phyloP scores from a whole-genome alignment of 2,888 invertebrate genomes.

The Agriopis marginaria region DNA sequence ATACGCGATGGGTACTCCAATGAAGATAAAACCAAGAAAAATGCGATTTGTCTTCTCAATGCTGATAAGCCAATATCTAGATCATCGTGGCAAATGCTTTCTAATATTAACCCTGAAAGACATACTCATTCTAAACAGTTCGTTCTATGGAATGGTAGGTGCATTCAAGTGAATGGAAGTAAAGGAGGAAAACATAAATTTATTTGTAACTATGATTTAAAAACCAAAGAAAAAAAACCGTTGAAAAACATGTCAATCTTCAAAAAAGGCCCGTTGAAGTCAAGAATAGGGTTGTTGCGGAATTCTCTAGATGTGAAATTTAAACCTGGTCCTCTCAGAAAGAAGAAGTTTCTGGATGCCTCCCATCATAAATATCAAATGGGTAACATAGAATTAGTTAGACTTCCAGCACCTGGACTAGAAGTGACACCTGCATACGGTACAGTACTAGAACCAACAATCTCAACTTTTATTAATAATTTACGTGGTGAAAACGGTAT shows the following conservation, averaged over 20 bases:
- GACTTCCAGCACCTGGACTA: constrained; percentile 81
- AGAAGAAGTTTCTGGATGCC: constrained; percentile 76
- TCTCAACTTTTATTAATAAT: constrained; percentile 73
- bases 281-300: constrained; percentile 62
- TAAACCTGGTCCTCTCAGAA: constrained; percentile 85
- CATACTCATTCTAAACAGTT: constrained; percentile 64
- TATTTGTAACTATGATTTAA: constrained; percentile 65
- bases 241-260: constrained; percentile 33
- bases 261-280: constrained; percentile 45
- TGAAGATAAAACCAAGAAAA: constrained; percentile 65
- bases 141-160: constrained; percentile 70
- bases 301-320: constrained; percentile 76
- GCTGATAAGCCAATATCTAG: constrained; percentile 67
- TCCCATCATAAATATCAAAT: constrained; percentile 75
- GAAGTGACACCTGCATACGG: constrained; percentile 80
- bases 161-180: constrained; percentile 72
- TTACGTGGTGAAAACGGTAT: constrained; percentile 67
- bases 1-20: constrained; percentile 67
- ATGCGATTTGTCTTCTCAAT: constrained; percentile 67
- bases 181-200: constrained; percentile 72
- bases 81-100: constrained; percentile 78
- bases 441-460: constrained; percentile 73
- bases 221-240: constrained; percentile 43
- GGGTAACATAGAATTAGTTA: constrained; percentile 76
- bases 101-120: constrained; percentile 72